phyloP scores from a whole-genome alignment of 2,797 vertebrate species.

The Fistularia tabacaria region DNA sequence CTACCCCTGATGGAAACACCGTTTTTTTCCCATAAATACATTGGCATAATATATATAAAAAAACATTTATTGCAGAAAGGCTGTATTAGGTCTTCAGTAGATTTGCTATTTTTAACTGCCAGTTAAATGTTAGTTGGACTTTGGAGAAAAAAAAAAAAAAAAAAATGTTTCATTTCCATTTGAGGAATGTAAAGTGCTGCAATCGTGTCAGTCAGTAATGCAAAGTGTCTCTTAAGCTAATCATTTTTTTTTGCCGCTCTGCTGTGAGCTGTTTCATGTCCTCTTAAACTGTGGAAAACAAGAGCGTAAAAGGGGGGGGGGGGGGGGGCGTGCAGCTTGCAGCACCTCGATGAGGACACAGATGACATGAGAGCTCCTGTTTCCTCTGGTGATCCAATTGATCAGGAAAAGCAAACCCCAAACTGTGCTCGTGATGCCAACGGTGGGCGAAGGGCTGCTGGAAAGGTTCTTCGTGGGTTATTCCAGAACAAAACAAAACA shows the following conservation, averaged over 20 bases:
- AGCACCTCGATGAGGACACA: background rate
- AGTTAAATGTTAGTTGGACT: background rate
- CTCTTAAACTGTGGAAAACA: too few relatives aligned
- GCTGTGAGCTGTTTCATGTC: background rate
- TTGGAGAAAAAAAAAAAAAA: too few relatives aligned
- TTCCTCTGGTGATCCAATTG: background rate
- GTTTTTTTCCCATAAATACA: too few relatives aligned
- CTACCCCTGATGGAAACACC: too few relatives aligned
- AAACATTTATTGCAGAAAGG: too few relatives aligned
- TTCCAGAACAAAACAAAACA: too few relatives aligned
- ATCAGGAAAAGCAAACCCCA: background rate
- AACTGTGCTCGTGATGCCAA: background rate
- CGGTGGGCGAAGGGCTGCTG: background rate
- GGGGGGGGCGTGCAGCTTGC: too few relatives aligned
- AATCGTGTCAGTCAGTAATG: background rate
- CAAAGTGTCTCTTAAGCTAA: background rate
- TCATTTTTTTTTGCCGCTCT: conserved; percentile 17
- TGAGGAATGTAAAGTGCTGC: conserved; percentile 1
- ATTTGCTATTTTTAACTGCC: too few relatives aligned
- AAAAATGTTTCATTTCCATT: background rate
- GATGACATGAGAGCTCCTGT: background rate
- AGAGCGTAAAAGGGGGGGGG: too few relatives aligned
- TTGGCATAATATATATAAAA: too few relatives aligned
- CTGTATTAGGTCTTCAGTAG: too few relatives aligned
- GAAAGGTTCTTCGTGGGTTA: background rate